phyloP scores from a whole-genome alignment of 92 coral and sea anemone genomes.

The Paragorgia papillata region DNA sequence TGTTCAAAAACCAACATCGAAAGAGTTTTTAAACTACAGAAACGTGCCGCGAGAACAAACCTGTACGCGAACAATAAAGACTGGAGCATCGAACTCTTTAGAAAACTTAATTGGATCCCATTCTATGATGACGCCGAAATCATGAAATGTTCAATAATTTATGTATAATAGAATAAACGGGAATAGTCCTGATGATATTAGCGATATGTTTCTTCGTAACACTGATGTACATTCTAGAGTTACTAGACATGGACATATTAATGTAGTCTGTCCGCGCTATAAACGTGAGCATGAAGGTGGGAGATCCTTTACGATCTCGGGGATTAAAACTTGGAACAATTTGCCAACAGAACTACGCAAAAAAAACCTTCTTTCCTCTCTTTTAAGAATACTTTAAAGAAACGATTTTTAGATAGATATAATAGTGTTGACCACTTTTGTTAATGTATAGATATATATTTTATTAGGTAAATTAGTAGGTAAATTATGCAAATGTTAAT shows the following conservation, averaged over 20 bases:
- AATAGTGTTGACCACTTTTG: not conserved
- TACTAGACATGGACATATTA: slow-evolving; percentile 30
- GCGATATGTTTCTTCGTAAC: not conserved
- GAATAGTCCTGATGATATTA: slow-evolving; percentile 1
- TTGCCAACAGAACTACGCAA: not conserved
- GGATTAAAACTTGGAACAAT: not conserved
- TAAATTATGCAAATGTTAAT: not conserved
- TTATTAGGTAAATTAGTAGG: too few relatives aligned
- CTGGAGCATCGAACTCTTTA: slow-evolving; percentile 9
- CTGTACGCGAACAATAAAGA: slow-evolving; percentile 1
- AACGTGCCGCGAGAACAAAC: slow-evolving; percentile 17
- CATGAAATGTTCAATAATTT: slow-evolving; percentile 11
- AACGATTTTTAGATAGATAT: not conserved
- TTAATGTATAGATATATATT: not conserved
- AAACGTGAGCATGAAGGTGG: slow-evolving; percentile 27
- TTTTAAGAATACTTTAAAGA: too few relatives aligned
- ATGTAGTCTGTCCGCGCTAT: slow-evolving; percentile 28
- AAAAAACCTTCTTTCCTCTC: not conserved
- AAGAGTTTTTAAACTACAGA: slow-evolving; percentile 19
- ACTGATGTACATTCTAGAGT: slow-evolving; percentile 14
- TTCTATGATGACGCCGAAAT: slow-evolving; percentile 24
- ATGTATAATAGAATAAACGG: slow-evolving; percentile 16
- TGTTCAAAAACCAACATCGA: slow-evolving; percentile 7
- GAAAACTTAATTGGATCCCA: slow-evolving; percentile 24
- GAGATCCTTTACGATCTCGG: slow-evolving; percentile 5